Evolutionary conservation across 2,113 vertebrate genomes (phyloP), one percentile per base, ranked within the genome.

Genomic region (Spheniscus mendiculus): DNA sequence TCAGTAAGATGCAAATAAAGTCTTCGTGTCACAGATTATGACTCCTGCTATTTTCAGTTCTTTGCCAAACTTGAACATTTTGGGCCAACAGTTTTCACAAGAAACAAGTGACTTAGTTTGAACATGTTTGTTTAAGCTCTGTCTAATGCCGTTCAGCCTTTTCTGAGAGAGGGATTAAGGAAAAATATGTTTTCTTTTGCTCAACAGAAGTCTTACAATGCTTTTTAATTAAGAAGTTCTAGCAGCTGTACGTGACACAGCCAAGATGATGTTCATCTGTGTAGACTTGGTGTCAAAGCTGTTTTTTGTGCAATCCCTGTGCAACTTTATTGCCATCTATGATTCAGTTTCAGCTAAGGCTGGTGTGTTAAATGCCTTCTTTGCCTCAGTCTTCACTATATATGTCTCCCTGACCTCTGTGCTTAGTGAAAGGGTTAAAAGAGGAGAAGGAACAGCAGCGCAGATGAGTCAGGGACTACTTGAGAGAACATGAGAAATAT

Each of bases 11-110:
- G 61, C 69, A 94, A 78, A 94, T 81, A 70, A 81, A 89, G 21
- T 74, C 76, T 58, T 92, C 47, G 78, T 81, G 81, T 89, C 69
- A 87, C 36, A 70, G 50, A 77, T 83, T 40, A 96, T 36, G 27
- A 59, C 22, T 87, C 23, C 50, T 87, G 32, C 30, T 95, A 81
- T 89, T 94, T 95, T 91, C 87, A 90, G 56, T 76, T 93, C 74
- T 71, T 91, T 93, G 32, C 27, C 53, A 78, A 89, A 71, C 34
- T 71, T 82, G 12, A 65, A 69, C 38, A 23, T 73, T 91, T 95
- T 47, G 53, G 84, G n/a, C 32, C 53, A 91, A 85, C 8, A 25
- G n/a, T 87, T 91, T 63, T 63, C 83, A 71, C 11, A 47, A 52
- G 59, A 89, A 81, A 23, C 6, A 65, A 79, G 3, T 80, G 18